phyloP scores from a whole-genome alignment of 2,113 vertebrate genomes.

The Rhynchomys soricoides region DNA sequence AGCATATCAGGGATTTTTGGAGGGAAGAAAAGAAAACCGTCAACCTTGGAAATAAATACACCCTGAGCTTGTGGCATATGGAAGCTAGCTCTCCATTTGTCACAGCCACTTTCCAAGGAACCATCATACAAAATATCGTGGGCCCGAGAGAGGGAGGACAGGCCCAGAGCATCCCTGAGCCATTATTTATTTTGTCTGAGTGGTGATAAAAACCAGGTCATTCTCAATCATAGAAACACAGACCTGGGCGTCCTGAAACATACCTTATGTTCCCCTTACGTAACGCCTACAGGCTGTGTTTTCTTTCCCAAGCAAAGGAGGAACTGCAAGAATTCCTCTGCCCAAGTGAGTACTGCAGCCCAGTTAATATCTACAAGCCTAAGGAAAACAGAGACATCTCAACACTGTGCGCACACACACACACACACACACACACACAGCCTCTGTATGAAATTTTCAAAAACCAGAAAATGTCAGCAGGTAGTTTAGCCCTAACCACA shows the following conservation, averaged over 20 bases:
- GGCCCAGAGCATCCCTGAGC: slow-evolving; percentile 29
- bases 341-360: background rate
- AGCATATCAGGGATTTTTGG: slow-evolving; percentile 10
- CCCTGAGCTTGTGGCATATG: background rate
- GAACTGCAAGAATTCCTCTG: background rate
- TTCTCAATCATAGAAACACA: slow-evolving; percentile 44
- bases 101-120: slow-evolving; percentile 63
- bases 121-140: slow-evolving; percentile 9
- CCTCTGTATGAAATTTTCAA: slow-evolving; percentile 42
- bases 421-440: background rate
- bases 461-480: slow-evolving; percentile 34
- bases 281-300: slow-evolving; percentile 34
- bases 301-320: slow-evolving; percentile 28
- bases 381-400: background rate
- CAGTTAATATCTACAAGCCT: slow-evolving; percentile 26
- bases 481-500: slow-evolving; percentile 32
- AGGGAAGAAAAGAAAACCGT: slow-evolving; percentile 8
- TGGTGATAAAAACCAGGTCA: slow-evolving; percentile 65
- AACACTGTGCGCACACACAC: rapidly evolving
- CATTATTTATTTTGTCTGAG: slow-evolving; percentile 14
- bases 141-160: slow-evolving; percentile 55
- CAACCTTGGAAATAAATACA: slow-evolving; percentile 11
- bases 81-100: slow-evolving; percentile 34
- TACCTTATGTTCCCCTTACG: background rate
- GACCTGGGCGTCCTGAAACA: slow-evolving; percentile 40